These are phyloP conservation scores for Danio albolineatus DNA, from an alignment of 2,797 vertebrate genomes.

Conservation along the genomic window DNA sequence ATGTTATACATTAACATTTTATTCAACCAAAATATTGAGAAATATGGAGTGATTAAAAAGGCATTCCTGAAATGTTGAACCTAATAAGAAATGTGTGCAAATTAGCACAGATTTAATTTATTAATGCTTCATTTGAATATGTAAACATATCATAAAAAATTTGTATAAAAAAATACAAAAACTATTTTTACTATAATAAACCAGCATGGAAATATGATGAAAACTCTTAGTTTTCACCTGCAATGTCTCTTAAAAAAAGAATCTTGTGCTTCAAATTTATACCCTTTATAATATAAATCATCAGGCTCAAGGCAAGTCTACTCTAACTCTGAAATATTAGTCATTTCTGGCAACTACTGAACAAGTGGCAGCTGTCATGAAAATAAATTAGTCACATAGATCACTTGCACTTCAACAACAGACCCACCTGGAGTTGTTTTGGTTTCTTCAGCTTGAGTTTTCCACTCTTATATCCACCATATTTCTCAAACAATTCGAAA, in stretches of 20 bases:
- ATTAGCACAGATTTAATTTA: too few relatives aligned
- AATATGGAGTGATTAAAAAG: too few relatives aligned
- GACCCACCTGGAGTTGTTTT: conserved; percentile 92
- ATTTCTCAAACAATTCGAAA: conserved; percentile 95
- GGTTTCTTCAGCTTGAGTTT: conserved; percentile 97
- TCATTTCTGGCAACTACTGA: background rate
- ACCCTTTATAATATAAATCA: background rate
- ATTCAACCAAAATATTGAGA: too few relatives aligned
- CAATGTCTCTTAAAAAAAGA: background rate
- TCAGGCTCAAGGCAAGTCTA: background rate
- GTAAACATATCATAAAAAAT: too few relatives aligned
- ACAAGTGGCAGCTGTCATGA: conserved; percentile 1
- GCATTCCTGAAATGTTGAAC: too few relatives aligned
- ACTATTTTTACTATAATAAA: too few relatives aligned
- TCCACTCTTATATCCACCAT: conserved; percentile 93
- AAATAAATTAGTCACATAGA: background rate
- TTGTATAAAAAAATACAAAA: too few relatives aligned
- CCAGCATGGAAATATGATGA: too few relatives aligned
- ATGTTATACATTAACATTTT: too few relatives aligned
- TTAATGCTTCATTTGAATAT: too few relatives aligned
- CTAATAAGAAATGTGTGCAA: too few relatives aligned
- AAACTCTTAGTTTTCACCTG: too few relatives aligned
- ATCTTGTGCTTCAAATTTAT: background rate
- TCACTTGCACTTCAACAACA: conserved; percentile 3
- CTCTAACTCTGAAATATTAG: background rate